These are phyloP conservation scores for Vidua chalybeata DNA, from an alignment of 2,113 vertebrate species.

Conservation along the genomic window DNA sequence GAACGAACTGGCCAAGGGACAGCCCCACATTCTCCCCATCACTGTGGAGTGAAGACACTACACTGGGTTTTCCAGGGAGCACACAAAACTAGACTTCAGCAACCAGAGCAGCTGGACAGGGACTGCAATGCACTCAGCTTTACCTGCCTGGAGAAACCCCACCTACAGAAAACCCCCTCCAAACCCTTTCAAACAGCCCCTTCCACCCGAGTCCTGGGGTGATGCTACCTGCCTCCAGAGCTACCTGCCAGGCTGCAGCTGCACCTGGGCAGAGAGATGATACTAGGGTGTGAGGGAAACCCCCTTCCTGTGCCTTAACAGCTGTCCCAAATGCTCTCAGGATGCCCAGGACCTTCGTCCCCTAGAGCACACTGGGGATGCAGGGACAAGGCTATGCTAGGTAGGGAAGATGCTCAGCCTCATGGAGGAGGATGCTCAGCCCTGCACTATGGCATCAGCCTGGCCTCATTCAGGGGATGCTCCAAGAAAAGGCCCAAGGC, in stretches of 20 bases:
- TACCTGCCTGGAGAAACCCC: background rate
- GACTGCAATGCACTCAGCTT: background rate
- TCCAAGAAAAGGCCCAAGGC: background rate
- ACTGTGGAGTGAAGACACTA: background rate
- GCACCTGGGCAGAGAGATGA: fast-evolving
- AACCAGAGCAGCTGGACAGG: background rate
- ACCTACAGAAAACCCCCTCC: background rate
- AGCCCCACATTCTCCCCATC: background rate
- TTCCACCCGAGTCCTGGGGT: fast-evolving
- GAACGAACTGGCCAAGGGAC: background rate
- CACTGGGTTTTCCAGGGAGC: background rate
- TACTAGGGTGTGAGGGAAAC: fast-evolving
- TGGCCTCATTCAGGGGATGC: fast-evolving
- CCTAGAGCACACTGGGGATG: fast-evolving
- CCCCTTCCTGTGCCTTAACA: background rate
- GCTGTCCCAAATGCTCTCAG: background rate
- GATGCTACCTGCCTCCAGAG: background rate
- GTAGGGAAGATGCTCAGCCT: background rate
- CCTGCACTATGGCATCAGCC: background rate
- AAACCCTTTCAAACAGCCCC: background rate
- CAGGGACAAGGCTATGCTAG: background rate
- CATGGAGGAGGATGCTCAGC: background rate
- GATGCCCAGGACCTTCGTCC: fast-evolving
- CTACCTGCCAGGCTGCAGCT: background rate
- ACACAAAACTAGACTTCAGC: background rate